Base-by-base conservation (phyloP, 2,888 invertebrate genomes). In the Ischnus inquisitorius region DNA sequence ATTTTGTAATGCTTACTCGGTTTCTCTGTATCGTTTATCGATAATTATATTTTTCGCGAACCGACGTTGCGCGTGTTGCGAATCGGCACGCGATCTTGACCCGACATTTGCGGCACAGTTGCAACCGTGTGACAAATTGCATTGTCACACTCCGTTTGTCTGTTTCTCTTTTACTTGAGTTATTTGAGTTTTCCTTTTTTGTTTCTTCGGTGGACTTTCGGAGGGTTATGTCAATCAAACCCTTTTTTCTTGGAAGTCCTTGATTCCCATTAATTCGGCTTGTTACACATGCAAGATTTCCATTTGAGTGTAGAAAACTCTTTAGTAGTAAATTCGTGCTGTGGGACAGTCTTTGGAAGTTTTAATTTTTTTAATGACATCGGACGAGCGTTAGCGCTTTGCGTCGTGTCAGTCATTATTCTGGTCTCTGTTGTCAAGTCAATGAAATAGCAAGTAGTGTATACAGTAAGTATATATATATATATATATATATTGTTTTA, bases 241-340 rank as follows among this genome's bases (percentile, higher is more conserved):
- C 57, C 74, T 65, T 28, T 28, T 46, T 43, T 46, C 12, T 75
- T 82, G 82, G 79, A 84, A 82, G 79, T 84, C 79, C 78, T 84
- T 84, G 84, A 84, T 84, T 84, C 82, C 84, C 84, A 76, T 82
- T 84, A 84, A 84, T 84, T 84, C 84, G 84, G 84, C 71, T 84
- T 82, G 84, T 82, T 84, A 51, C 74, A 79, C 78, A 82, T 74
- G 82, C 82, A 76, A 28, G 64, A 80, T 74, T 84, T 64, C 65
- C 67, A 51, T 74, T 71, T 48, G 82, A 84, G 84, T 57, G 78
- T 84, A 80, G 77, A 80, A 79, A 79, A 82, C 79, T 84, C 82
- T 65, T 67, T 51, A 57, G 65, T 75, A 76, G 84, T 82, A 76
- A 84, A 82, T 82, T 84, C 84, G 67, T 79, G 82, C 78, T 82